Evolutionary conservation across 2,113 vertebrate species (phyloP).

Genomic region (Rhegmatorhina hoffmannsi): DNA sequence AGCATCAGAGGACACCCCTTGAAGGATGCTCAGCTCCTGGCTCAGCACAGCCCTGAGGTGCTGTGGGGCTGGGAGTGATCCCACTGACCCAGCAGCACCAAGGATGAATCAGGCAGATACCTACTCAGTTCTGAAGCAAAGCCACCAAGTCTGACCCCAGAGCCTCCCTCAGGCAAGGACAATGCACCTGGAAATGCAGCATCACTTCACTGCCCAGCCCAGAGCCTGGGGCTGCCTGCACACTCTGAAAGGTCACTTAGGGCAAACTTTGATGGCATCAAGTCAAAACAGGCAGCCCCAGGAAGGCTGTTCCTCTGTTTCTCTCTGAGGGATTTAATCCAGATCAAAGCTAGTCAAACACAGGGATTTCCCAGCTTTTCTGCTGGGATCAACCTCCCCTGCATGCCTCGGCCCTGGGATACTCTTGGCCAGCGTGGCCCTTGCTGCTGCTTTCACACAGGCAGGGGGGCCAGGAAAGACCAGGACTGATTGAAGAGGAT

Average conservation of each 20-base stretch:
- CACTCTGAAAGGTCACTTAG: not conserved
- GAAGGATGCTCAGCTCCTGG: not conserved
- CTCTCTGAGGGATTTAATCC: not conserved
- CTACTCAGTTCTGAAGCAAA: not conserved
- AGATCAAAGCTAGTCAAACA: conserved; percentile 23
- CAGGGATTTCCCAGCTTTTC: conserved; percentile 11
- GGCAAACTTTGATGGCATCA: not conserved
- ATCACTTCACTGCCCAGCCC: not conserved
- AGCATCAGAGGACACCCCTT: not conserved
- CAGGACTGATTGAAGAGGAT: not conserved
- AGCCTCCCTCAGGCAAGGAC: rapidly evolving
- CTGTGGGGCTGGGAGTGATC: not conserved
- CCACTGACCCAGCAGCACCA: not conserved
- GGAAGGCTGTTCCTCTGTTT: not conserved
- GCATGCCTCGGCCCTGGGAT: not conserved
- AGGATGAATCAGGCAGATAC: not conserved
- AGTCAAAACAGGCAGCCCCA: conserved; percentile 3
- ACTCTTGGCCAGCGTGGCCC: not conserved
- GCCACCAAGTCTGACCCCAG: not conserved
- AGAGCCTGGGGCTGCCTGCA: not conserved
- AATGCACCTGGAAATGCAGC: not conserved
- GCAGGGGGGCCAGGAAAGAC: not conserved
- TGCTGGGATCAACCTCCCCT: not conserved
- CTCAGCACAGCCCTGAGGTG: not conserved
- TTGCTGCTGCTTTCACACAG: not conserved